Evolutionary conservation across 2,888 invertebrate species (phyloP).

Genomic region (Cephus pulcher): DNA sequence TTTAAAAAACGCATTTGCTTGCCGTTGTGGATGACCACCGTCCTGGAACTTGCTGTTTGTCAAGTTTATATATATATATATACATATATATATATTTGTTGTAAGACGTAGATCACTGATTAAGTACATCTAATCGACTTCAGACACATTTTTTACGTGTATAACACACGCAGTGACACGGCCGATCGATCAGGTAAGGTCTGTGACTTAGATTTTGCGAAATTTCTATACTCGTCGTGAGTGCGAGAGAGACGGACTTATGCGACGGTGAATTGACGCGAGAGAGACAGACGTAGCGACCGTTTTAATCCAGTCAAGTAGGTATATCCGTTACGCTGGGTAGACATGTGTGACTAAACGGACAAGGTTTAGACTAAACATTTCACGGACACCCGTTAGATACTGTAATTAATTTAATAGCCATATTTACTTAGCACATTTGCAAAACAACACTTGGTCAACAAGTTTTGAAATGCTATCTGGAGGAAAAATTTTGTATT

Average conservation of each 20-base stretch:
- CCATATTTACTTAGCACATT: background rate
- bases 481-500: background rate
- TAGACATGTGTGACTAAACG: background rate
- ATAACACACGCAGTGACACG: background rate
- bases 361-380: background rate
- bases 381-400: background rate
- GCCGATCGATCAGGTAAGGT: background rate
- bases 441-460: background rate
- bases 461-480: background rate
- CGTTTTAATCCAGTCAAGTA: background rate
- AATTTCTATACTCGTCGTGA: background rate
- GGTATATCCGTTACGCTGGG: background rate
- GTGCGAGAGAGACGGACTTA: background rate
- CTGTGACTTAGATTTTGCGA: background rate
- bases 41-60: no score
- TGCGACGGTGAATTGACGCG: background rate
- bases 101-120: background rate
- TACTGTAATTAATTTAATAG: background rate
- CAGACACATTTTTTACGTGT: background rate
- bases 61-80: background rate
- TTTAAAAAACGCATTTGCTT: no score
- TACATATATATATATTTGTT: background rate
- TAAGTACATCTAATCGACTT: background rate
- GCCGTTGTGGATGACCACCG: no score
- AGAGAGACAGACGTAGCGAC: background rate